Conservation (phyloP, 2,888 invertebrate species). For the Thymelicus lineola region DNA sequence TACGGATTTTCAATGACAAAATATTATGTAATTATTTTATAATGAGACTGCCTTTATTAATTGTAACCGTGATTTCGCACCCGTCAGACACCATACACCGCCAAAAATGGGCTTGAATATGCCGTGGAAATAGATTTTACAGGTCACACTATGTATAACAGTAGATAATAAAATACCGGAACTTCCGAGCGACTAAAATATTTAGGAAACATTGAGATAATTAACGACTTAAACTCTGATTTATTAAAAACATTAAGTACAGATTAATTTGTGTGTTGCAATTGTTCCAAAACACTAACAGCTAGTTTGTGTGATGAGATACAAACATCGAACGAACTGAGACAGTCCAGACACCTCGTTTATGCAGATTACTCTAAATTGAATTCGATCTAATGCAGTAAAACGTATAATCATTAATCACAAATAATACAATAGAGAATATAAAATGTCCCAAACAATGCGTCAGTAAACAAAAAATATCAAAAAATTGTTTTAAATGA, state of each 20-base stretch:
- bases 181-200: background rate
- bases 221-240: background rate
- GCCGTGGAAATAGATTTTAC: no score
- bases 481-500: conserved; percentile 48
- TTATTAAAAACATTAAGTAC: no score
- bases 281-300: no score
- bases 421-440: conserved; percentile 36
- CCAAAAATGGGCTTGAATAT: no score
- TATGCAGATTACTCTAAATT: conserved; percentile 2
- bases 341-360: background rate
- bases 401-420: conserved; percentile 18
- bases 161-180: background rate
- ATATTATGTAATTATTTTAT: no score
- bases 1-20: no score
- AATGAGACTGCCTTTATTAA: no score
- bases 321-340: background rate
- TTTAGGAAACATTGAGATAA: conserved; percentile 28
- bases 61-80: no score
- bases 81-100: no score
- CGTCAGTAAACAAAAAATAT: conserved; percentile 45
- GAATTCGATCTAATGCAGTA: conserved; percentile 16
- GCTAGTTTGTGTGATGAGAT: no score
- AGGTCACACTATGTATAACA: background rate
- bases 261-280: no score
- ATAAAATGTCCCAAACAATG: conserved; percentile 43